Evolutionary conservation across 2,113 vertebrate species (phyloP).

Genomic region (Nibea coibor): DNA sequence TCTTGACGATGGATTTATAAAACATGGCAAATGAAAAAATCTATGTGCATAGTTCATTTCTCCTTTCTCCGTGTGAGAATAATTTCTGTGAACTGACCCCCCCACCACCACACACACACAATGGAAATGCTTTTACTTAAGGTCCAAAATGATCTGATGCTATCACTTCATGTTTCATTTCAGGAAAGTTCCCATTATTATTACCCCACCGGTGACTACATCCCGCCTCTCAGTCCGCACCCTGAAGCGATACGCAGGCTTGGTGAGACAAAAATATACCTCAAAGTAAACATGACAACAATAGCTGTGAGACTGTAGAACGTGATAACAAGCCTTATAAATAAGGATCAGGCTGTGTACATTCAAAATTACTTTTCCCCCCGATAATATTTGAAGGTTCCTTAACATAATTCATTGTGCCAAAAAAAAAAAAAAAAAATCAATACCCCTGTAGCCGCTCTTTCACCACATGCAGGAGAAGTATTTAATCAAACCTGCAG

Average conservation of each 20-base stretch:
- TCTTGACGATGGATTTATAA: background rate
- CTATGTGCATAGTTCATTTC: background rate
- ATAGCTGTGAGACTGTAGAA: background rate
- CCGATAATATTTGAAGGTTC: too few species aligned
- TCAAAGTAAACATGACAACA: slow-evolving; percentile 41
- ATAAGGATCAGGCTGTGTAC: too few species aligned
- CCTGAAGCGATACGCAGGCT: slow-evolving; percentile 69
- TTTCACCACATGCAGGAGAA: too few species aligned
- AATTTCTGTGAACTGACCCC: too few species aligned
- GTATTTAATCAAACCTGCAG: too few species aligned
- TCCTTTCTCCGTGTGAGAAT: too few species aligned
- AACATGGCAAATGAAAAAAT: slow-evolving; percentile 2
- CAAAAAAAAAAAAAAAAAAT: too few species aligned
- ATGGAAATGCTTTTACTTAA: slow-evolving; percentile 24
- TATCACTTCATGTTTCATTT: slow-evolving; percentile 46
- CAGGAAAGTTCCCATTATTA: slow-evolving; percentile 79
- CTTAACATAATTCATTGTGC: too few species aligned
- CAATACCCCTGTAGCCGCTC: too few species aligned
- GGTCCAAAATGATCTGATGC: slow-evolving; percentile 28
- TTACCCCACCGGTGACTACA: slow-evolving; percentile 76
- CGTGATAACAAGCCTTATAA: too few species aligned
- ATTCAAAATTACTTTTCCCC: too few species aligned
- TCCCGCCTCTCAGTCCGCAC: slow-evolving; percentile 68
- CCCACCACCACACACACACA: slow-evolving; percentile 13
- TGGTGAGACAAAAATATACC: slow-evolving; percentile 57